Percentiles rank a stretch among this genome's conserved stretches.
These are phyloP conservation scores for Orchesella cincta DNA, from an alignment of 1,140 invertebrate genomes.

Conservation along the genomic window DNA sequence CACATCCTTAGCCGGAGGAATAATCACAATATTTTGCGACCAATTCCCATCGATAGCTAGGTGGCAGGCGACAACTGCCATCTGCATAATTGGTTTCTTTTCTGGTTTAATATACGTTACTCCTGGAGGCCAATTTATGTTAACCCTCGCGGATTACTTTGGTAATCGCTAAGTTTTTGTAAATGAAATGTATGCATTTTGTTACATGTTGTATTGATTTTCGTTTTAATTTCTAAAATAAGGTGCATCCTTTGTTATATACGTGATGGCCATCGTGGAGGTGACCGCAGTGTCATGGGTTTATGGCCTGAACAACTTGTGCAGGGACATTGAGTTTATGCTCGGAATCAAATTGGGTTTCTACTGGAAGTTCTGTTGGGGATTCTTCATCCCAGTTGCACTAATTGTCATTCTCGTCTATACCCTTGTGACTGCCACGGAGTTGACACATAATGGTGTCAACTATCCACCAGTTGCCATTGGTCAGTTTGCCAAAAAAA, in stretches of 20 bases:
- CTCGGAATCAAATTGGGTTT: conserved; percentile 66
- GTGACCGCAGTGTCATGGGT: conserved; percentile 63
- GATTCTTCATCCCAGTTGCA: conserved; percentile 68
- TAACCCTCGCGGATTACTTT: conserved; percentile 82
- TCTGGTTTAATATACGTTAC: conserved; percentile 74
- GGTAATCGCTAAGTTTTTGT: conserved; percentile 57
- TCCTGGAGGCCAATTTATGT: conserved; percentile 80
- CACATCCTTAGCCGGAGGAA: conserved; percentile 66
- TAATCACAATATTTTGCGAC: conserved; percentile 71
- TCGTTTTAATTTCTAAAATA: no score
- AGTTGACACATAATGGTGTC: conserved; percentile 58
- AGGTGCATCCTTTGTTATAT: conserved; percentile 66
- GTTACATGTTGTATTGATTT: conserved; percentile 62
- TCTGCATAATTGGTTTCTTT: conserved; percentile 66
- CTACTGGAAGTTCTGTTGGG: conserved; percentile 82
- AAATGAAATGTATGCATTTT: background rate
- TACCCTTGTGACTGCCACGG: conserved; percentile 60
- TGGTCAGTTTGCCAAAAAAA: conserved; percentile 38
- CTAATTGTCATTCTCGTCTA: conserved; percentile 72
- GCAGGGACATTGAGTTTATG: conserved; percentile 78
- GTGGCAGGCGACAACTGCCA: conserved; percentile 63
- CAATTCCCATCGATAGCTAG: conserved; percentile 66
- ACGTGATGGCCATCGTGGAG: conserved; percentile 73
- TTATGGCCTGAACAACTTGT: conserved; percentile 65
- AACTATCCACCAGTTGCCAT: conserved; percentile 47